phyloP scores from a whole-genome alignment of 1,140 invertebrate species.

The Hyposmocoma kahamanoa region DNA sequence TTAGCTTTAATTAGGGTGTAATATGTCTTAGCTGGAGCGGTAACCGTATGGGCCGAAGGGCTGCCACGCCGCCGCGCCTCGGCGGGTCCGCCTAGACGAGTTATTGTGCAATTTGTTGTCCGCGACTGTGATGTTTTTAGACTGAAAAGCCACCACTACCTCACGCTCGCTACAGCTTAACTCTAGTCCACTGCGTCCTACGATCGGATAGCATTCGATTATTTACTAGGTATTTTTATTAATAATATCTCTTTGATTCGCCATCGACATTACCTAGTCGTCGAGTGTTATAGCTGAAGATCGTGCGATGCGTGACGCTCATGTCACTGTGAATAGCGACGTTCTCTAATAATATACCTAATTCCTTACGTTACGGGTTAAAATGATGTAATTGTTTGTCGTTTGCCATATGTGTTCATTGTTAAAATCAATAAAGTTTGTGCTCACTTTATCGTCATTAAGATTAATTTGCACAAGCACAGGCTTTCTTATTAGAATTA shows the following conservation, averaged over 20 bases:
- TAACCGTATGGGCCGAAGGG: slow-evolving; percentile 41
- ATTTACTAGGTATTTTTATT: too few relatives aligned
- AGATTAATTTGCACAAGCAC: slow-evolving; percentile 58
- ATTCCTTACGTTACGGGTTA: slow-evolving; percentile 50
- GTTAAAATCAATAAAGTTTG: slow-evolving; percentile 53
- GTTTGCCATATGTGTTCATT: slow-evolving; percentile 66
- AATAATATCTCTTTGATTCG: too few relatives aligned
- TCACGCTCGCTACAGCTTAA: slow-evolving; percentile 64
- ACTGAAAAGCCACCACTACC: slow-evolving; percentile 72
- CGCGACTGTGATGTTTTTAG: slow-evolving; percentile 73
- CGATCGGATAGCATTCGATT: not conserved
- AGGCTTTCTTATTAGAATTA: slow-evolving; percentile 49
- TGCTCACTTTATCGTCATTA: slow-evolving; percentile 41
- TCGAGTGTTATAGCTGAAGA: too few relatives aligned
- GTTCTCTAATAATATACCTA: slow-evolving; percentile 31
- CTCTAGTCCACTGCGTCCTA: slow-evolving; percentile 65
- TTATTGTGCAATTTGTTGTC: slow-evolving; percentile 71
- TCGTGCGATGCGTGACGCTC: slow-evolving; percentile 41
- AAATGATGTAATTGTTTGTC: slow-evolving; percentile 47
- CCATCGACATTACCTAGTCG: too few relatives aligned
- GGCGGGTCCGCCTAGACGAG: slow-evolving; percentile 50
- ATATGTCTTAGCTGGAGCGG: slow-evolving; percentile 42
- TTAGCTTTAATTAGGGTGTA: slow-evolving; percentile 65
- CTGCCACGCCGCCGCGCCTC: slow-evolving; percentile 33
- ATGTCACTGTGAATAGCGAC: slow-evolving; percentile 49